Base-by-base conservation (phyloP, 2,888 invertebrate genomes). In the Pristionchus exspectatus region DNA sequence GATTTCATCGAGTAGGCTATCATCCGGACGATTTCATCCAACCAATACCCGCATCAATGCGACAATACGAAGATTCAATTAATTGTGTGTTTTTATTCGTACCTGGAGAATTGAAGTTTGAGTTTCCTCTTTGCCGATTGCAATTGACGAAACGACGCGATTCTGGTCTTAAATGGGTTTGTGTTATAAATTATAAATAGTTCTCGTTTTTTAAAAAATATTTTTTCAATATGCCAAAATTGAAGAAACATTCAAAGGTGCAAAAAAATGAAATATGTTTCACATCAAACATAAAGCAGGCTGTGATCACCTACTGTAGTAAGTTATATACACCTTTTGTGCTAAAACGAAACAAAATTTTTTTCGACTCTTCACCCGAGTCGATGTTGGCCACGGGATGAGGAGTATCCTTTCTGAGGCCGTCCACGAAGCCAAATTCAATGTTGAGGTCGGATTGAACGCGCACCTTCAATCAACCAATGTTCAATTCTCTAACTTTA, bases 391-490 rank as follows among this genome's bases (percentile, higher is more conserved):
- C 74, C 1, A 74, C 74, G n/a, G 74, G 74, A 24, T 74, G 72
- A 16, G 56, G 54, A 24, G 33, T 38, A 56, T 88, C 87, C 30
- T 74, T 74, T 54, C 87, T 59, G 30, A 88, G 72, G 21, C 38
- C 87, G 27, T 88, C 74, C 14, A 88, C 87, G 87, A 88, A 74
- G 50, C 87, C 87, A 38, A 59, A 88, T 24, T 69, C 87, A 56
- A 74, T n/a, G 74, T 88, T 88, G 74, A 88, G 72, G 16, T 72
- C 87, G 24, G 87, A 88, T 88, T 88, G 87, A 16, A 88, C 74
- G 21, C 74, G 72, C 14, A 88, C 74, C 87, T 88, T 4, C 1
- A 44, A n/a, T 7, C 30, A 24, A 2, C 27, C 44, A 44, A 44
- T 44, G 44, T 5, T 44, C 44, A 44, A 44, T 44, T 44, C 44